Conservation (phyloP, 2,888 invertebrate species). For the Miltochrista miniata region DNA sequence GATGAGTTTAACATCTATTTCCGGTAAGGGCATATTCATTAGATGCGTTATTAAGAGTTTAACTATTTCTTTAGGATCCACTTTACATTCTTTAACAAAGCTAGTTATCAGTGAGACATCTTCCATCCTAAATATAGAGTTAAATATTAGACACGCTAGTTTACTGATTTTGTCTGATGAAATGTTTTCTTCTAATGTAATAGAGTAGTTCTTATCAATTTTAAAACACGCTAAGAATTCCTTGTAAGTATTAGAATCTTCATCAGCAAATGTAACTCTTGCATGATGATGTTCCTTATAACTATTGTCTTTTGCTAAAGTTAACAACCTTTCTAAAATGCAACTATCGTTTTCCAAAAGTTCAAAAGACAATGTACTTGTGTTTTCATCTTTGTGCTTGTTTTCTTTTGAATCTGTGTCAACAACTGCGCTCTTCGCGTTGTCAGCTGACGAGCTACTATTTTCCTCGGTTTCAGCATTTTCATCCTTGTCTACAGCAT, state of each 20-base stretch:
- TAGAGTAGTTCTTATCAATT: constrained; percentile 56
- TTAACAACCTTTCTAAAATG: constrained; percentile 85
- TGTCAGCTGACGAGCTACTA: constrained; percentile 23
- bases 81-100: constrained; percentile 55
- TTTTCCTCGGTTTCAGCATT: constrained; percentile 31
- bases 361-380: constrained; percentile 42
- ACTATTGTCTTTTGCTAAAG: constrained; percentile 80
- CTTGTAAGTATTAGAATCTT: constrained; percentile 71
- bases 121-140: constrained; percentile 74
- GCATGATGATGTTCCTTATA: constrained; percentile 65
- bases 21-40: constrained; percentile 85
- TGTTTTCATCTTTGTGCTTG: constrained; percentile 18
- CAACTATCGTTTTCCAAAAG: constrained; percentile 83
- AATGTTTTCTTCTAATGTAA: constrained; percentile 55
- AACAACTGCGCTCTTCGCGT: constrained; percentile 17
- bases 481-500: neutral
- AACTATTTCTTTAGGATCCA: constrained; percentile 86
- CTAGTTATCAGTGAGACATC: constrained; percentile 49
- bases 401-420: constrained; percentile 1
- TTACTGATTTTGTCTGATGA: constrained; percentile 57
- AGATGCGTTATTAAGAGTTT: constrained; percentile 88
- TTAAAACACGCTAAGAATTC: constrained; percentile 84
- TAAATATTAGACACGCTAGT: constrained; percentile 63
- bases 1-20: constrained; percentile 83
- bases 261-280: constrained; percentile 84